Base-by-base conservation (phyloP, 2,113 vertebrate genomes). In the Cebidichthys violaceus region DNA sequence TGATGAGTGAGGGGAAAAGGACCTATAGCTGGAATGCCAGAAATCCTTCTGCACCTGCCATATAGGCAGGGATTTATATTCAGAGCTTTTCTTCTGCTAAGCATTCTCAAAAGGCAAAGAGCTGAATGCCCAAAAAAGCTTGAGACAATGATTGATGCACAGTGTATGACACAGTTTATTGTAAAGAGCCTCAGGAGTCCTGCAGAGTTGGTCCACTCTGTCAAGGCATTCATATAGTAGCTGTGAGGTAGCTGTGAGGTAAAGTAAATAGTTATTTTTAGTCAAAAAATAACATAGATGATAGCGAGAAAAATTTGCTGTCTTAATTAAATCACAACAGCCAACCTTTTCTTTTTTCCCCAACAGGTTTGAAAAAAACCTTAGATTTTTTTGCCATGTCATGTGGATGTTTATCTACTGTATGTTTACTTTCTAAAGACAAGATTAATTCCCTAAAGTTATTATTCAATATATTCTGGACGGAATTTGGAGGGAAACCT, bases 1-100 rank as follows among this genome's bases (percentile, higher is more conserved):
- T 89, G 90, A 88, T 86, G 91, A 93, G 67, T 88, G 88, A 92
- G 37, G 68, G 68, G 82, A 86, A 89, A 85, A 85, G 66, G 55
- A 79, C 24, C 11, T 20, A n/a, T 20, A n/a, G 79, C 8, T 61
- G 35, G 39, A 77, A 60, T 76, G 83, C 81, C 84, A 74, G 76
- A 88, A 76, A 79, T 88, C 69, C 35, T 54, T 88, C 86, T 82
- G 75, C 92, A 92, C 90, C 92, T 93, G 90, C 82, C 67, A 33
- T 82, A 79, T 79, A 79, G 76, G 50, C 66, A 80, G 39, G 77
- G 64, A 83, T 71, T 86, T 77, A 78, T 67, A 80, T 81, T 71
- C 76, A 81, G 29, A 66, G 43, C 35, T 62, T 74, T 83, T 68
- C 66, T 45, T 29, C 83, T 70, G 72, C 83, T 39, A 43, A 60